These are phyloP conservation scores for Steatornis caripensis DNA, from an alignment of 2,113 vertebrate genomes.

Conservation along the genomic window DNA sequence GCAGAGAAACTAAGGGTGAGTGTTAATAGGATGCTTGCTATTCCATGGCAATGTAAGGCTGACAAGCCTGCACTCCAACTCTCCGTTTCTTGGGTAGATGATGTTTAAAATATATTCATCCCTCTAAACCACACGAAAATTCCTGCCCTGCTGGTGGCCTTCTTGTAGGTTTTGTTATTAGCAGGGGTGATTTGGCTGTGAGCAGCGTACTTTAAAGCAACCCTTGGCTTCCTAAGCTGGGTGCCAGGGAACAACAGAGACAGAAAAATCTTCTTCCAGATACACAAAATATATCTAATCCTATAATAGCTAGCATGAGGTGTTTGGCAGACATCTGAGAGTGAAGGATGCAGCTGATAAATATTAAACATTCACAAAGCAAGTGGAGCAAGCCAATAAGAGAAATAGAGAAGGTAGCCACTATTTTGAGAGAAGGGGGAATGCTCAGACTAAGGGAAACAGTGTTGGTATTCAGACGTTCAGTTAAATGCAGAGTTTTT, in stretches of 20 bases:
- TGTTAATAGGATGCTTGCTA: not conserved
- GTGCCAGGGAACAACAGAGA: constrained; percentile 27
- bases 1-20: not conserved
- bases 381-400: constrained; percentile 19
- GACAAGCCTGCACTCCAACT: not conserved
- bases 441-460: not conserved
- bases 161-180: constrained; percentile 26
- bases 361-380: constrained; percentile 23
- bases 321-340: constrained; percentile 39
- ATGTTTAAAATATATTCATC: not conserved
- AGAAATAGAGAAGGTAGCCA: not conserved
- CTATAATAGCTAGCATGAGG: constrained; percentile 27
- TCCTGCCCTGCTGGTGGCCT: not conserved
- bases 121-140: not conserved
- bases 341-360: constrained; percentile 28
- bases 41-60: not conserved
- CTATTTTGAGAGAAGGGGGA: not conserved
- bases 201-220: constrained; percentile 32
- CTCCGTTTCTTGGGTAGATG: not conserved
- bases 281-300: constrained; percentile 55
- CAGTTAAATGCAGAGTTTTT: not conserved
- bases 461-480: not conserved
- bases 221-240: constrained; percentile 38
- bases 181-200: constrained; percentile 1
- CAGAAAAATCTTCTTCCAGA: constrained; percentile 34